Conservation (phyloP, 2,888 invertebrate genomes). For the Oligia latruncula region DNA sequence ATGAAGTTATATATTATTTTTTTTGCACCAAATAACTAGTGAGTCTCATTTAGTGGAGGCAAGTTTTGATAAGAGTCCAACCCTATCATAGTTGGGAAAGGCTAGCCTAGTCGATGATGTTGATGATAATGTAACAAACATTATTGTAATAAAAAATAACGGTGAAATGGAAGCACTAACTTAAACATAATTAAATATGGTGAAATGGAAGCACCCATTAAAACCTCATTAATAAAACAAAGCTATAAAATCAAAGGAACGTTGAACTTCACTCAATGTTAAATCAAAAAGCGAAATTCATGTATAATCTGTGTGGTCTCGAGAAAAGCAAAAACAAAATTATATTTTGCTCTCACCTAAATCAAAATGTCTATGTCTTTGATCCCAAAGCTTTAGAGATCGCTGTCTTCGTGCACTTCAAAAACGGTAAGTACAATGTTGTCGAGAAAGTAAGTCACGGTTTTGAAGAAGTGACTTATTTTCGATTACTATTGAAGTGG, state of each 20-base stretch:
- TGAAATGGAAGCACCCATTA: neutral
- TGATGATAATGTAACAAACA: neutral
- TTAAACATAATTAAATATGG: neutral
- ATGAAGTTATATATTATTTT: fast-evolving
- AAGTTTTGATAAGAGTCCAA: too few relatives aligned
- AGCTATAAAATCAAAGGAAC: neutral
- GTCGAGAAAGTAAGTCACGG: slow-evolving; percentile 80
- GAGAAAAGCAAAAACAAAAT: slow-evolving; percentile 16
- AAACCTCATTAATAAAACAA: neutral
- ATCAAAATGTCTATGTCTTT: slow-evolving; percentile 11
- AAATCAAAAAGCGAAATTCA: slow-evolving; percentile 72
- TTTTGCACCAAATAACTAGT: neutral
- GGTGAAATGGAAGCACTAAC: neutral
- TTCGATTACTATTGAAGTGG: slow-evolving; percentile 77
- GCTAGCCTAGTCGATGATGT: fast-evolving
- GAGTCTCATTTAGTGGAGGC: neutral
- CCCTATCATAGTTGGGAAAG: neutral
- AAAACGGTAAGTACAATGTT: slow-evolving; percentile 59
- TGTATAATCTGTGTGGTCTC: slow-evolving; percentile 65
- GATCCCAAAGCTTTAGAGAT: slow-evolving; percentile 20
- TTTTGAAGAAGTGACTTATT: slow-evolving; percentile 71
- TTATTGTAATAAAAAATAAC: neutral
- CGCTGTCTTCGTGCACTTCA: slow-evolving; percentile 24
- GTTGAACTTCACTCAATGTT: slow-evolving; percentile 21
- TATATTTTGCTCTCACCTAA: slow-evolving; percentile 13